Conservation (phyloP, 2,113 vertebrate genomes). For the Gymnogyps californianus region DNA sequence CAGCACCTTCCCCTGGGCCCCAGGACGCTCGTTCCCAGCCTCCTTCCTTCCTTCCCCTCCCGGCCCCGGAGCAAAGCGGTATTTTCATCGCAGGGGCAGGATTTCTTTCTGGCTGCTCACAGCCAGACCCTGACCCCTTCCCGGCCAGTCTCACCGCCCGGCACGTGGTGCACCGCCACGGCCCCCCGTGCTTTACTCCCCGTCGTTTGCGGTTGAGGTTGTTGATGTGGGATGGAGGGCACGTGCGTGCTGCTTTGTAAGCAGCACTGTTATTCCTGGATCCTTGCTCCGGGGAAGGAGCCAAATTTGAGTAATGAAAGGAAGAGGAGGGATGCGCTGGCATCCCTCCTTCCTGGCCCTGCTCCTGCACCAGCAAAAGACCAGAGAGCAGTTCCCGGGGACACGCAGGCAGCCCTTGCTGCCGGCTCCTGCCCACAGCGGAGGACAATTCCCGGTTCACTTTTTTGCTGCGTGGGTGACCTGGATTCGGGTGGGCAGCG, state of each 20-base stretch:
- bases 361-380: fast-evolving
- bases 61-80: fast-evolving
- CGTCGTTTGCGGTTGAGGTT: fast-evolving
- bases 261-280: neutral
- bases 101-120: neutral
- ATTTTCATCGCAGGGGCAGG: neutral
- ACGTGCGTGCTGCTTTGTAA: neutral
- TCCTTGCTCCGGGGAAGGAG: neutral
- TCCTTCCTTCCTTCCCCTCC: neutral
- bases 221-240: neutral
- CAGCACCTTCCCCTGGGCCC: neutral
- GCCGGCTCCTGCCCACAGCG: fast-evolving
- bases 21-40: neutral
- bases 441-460: fast-evolving
- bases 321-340: neutral
- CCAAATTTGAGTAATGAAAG: neutral
- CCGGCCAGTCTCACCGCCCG: fast-evolving
- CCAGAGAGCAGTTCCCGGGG: neutral
- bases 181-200: neutral
- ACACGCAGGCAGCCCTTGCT: fast-evolving
- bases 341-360: neutral
- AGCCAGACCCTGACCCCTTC: neutral
- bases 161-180: fast-evolving
- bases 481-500: neutral
- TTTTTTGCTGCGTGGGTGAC: neutral